phyloP scores from a whole-genome alignment of 2,113 vertebrate genomes.

The Chlorodrepanis virens region DNA sequence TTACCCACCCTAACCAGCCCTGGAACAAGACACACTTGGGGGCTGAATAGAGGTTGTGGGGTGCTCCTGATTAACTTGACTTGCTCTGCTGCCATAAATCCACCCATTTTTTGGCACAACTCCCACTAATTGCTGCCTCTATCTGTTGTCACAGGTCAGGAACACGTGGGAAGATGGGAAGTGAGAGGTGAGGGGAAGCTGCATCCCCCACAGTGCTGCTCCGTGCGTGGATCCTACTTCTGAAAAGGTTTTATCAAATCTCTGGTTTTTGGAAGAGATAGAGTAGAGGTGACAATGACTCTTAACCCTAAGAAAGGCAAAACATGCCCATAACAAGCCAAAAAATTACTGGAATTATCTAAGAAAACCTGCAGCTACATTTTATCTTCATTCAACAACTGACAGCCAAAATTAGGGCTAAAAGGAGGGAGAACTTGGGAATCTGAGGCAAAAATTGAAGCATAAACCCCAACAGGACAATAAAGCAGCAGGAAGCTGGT shows the following conservation, averaged over 20 bases:
- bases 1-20: not conserved
- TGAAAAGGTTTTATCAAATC: not conserved
- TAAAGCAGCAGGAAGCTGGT: not conserved
- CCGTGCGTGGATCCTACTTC: not conserved
- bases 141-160: not conserved
- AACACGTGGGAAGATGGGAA: not conserved
- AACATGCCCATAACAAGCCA: not conserved
- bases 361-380: not conserved
- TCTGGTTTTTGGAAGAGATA: not conserved
- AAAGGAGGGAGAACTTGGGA: not conserved
- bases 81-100: not conserved
- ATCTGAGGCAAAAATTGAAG: not conserved
- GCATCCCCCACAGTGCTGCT: fast-evolving
- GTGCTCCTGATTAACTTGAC: not conserved
- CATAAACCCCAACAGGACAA: not conserved
- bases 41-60: not conserved
- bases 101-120: not conserved
- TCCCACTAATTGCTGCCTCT: not conserved
- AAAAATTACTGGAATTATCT: not conserved
- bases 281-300: not conserved
- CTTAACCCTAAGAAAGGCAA: not conserved
- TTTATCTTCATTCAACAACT: not conserved
- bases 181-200: not conserved
- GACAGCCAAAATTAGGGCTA: not conserved
- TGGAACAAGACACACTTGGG: not conserved